phyloP scores from a whole-genome alignment of 2,797 vertebrate species.

The Microchirus variegatus region DNA sequence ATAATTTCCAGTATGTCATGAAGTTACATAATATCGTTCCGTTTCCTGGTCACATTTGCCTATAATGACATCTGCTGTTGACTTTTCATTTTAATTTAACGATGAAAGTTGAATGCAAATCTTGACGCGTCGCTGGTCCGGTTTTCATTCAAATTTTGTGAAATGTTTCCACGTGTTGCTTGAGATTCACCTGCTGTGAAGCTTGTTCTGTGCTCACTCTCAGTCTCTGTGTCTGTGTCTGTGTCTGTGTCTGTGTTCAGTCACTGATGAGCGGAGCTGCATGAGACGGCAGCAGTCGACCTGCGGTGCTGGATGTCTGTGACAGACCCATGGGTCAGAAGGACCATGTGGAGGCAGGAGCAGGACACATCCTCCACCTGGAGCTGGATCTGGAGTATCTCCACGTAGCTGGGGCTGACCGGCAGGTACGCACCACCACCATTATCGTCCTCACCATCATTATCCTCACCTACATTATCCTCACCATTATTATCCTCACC shows the following conservation, averaged over 20 bases:
- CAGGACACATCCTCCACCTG: constrained; percentile 80
- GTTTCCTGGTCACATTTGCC: constrained; percentile 7
- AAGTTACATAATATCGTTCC: no score
- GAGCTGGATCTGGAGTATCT: constrained; percentile 89
- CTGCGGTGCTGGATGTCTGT: constrained; percentile 88
- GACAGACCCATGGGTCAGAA: constrained; percentile 97
- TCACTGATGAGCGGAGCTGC: constrained; percentile 54
- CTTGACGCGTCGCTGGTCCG: neutral
- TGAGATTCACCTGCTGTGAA: no score
- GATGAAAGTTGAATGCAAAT: constrained; percentile 21
- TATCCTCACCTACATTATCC: no score
- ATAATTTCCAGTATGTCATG: no score
- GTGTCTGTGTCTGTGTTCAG: constrained; percentile 32
- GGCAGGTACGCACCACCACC: constrained; percentile 62
- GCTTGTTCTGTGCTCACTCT: neutral
- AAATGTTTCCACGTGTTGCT: no score
- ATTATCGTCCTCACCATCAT: no score
- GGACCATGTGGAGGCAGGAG: constrained; percentile 89
- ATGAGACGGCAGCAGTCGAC: constrained; percentile 78
- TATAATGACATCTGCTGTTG: constrained; percentile 15
- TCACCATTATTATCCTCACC: no score
- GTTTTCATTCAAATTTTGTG: neutral
- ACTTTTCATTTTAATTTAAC: neutral
- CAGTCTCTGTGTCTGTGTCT: no score
- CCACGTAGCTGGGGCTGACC: constrained; percentile 87